phyloP scores from a whole-genome alignment of 2,797 vertebrate species.

The Thaleichthys pacificus region DNA sequence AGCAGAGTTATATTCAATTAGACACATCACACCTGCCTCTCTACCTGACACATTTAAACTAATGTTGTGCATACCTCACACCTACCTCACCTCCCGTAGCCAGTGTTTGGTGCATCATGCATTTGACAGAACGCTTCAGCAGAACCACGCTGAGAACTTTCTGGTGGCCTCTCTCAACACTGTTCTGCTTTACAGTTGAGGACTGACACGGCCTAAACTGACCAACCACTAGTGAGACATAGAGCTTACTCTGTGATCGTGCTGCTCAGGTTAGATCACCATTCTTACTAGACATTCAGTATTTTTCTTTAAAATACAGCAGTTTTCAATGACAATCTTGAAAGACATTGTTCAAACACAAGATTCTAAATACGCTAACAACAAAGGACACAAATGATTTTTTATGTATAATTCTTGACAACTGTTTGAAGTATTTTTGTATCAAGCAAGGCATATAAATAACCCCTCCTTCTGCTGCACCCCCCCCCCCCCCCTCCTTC shows the following conservation, averaged over 20 bases:
- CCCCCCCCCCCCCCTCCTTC: conserved; percentile 23
- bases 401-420: conserved; percentile 57
- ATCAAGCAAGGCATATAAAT: conserved; percentile 67
- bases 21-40: not conserved
- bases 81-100: not conserved
- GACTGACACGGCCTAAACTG: not conserved
- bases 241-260: no score
- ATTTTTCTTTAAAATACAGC: no score
- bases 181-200: not conserved
- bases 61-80: not conserved
- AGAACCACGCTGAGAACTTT: not conserved
- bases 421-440: conserved; percentile 37
- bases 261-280: no score
- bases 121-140: no score
- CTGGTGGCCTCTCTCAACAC: not conserved
- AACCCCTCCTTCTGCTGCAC: conserved; percentile 32
- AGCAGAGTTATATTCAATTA: not conserved
- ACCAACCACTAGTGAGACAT: no score
- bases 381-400: conserved; percentile 44
- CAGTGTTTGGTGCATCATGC: not conserved
- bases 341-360: not conserved
- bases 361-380: not conserved
- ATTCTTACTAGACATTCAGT: no score
- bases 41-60: not conserved
- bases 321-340: not conserved